A percentile compares a stretch with the other conserved stretches of the same genome.
phyloP scores from a whole-genome alignment of 2,113 vertebrate genomes.

The Chinchilla lanigera region DNA sequence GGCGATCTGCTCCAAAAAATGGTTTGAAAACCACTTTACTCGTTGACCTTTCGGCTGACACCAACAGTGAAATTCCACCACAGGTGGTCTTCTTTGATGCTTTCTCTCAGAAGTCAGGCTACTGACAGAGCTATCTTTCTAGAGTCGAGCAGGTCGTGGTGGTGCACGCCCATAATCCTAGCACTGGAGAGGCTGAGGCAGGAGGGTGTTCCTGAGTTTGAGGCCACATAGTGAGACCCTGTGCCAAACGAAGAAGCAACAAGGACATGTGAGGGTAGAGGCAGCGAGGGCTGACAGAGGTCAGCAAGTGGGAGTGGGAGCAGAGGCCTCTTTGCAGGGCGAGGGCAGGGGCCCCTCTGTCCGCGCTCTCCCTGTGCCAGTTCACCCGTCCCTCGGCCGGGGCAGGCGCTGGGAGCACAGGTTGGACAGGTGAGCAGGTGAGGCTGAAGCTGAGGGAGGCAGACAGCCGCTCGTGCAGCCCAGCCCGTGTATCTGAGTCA shows the following conservation, averaged over 20 bases:
- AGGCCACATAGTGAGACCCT: not conserved
- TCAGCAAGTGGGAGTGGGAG: not conserved
- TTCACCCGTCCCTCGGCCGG: not conserved
- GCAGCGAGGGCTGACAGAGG: not conserved
- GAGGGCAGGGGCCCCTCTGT: not conserved
- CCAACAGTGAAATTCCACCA: conserved; percentile 37
- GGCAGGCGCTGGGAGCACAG: not conserved
- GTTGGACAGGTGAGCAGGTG: not conserved
- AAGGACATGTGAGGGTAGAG: not conserved
- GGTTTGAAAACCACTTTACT: conserved; percentile 39
- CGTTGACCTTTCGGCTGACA: conserved; percentile 59
- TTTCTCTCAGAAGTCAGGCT: conserved; percentile 61
- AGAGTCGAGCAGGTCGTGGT: not conserved
- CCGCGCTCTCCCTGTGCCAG: not conserved
- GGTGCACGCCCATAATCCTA: not conserved
- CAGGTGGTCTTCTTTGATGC: conserved; percentile 31
- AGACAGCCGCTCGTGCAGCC: not conserved
- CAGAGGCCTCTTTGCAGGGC: not conserved
- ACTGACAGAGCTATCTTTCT: not conserved
- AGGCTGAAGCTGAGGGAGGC: not conserved
- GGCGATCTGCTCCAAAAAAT: not conserved
- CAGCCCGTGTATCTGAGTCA: not conserved
- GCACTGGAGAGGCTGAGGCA: not conserved
- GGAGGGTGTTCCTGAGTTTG: not conserved
- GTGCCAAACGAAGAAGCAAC: not conserved